A percentile compares a stretch with the other conserved stretches of the same genome.
phyloP scores from a whole-genome alignment of 2,797 vertebrate genomes.

The Gobio occitaniae region DNA sequence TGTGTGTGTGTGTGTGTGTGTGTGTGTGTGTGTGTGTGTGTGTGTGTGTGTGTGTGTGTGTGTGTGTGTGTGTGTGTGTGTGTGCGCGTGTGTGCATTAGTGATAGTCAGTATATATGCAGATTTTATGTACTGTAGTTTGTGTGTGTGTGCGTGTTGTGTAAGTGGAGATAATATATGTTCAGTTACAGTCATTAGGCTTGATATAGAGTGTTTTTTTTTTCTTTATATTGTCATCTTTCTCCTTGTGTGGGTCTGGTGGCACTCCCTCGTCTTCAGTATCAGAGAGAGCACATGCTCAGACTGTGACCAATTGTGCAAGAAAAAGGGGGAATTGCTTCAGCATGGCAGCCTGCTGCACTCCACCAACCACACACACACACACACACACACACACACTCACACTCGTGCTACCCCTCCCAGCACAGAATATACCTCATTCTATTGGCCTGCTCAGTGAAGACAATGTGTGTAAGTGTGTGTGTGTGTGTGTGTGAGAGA shows the following conservation, averaged over 20 bases:
- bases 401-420: constrained; percentile 43
- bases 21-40: too few relatives aligned
- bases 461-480: neutral
- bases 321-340: constrained; percentile 63
- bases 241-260: constrained; percentile 30
- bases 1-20: too few relatives aligned
- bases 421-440: constrained; percentile 51
- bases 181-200: neutral
- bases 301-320: constrained; percentile 64
- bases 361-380: constrained; percentile 42
- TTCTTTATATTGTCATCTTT: constrained; percentile 22
- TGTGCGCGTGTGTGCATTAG: too few relatives aligned
- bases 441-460: constrained; percentile 38
- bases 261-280: constrained; percentile 47
- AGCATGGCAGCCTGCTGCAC: constrained; percentile 41
- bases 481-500: constrained; percentile 13
- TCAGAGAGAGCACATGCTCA: constrained; percentile 58
- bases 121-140: too few relatives aligned
- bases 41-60: too few relatives aligned
- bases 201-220: too few relatives aligned
- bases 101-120: too few relatives aligned
- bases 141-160: neutral
- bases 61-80: too few relatives aligned
- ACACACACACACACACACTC: constrained; percentile 28
- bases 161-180: neutral